Evolutionary conservation across 2,888 invertebrate genomes (phyloP).

Genomic region (Nomada fucata): DNA sequence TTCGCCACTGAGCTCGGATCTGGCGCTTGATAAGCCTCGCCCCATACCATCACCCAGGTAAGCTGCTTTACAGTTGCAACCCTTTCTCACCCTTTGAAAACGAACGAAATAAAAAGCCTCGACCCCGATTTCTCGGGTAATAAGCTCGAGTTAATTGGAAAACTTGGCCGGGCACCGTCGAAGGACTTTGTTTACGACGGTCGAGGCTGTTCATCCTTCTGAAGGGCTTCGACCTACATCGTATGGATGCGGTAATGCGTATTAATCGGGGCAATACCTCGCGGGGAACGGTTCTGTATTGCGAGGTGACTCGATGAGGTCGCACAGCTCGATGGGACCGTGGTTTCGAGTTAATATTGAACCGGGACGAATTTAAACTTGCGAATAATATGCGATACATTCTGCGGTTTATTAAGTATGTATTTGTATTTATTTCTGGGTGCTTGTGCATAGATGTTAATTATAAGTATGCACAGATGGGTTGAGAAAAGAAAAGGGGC

Average conservation of each 20-base stretch:
- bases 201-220: constrained; percentile 27
- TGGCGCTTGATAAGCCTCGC: constrained; percentile 81
- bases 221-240: constrained; percentile 44
- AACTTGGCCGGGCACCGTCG: constrained; percentile 41
- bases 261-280: constrained; percentile 3
- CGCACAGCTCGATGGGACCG: neutral
- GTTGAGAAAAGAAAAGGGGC: no score
- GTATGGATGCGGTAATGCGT: neutral
- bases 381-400: no score
- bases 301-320: neutral
- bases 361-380: neutral
- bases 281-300: neutral
- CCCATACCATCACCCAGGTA: constrained; percentile 82
- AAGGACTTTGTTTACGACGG: constrained; percentile 38
- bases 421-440: no score
- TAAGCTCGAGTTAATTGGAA: constrained; percentile 56
- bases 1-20: constrained; percentile 79
- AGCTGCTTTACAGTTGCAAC: constrained; percentile 49
- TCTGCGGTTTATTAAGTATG: neutral
- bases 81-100: constrained; percentile 30
- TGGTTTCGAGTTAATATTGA: neutral
- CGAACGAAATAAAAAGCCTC: constrained; percentile 30
- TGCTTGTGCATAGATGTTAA: no score
- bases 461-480: neutral
- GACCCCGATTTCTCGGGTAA: constrained; percentile 44